Conservation (phyloP, 2,113 vertebrate species). For the Typhlomys cinereus region DNA sequence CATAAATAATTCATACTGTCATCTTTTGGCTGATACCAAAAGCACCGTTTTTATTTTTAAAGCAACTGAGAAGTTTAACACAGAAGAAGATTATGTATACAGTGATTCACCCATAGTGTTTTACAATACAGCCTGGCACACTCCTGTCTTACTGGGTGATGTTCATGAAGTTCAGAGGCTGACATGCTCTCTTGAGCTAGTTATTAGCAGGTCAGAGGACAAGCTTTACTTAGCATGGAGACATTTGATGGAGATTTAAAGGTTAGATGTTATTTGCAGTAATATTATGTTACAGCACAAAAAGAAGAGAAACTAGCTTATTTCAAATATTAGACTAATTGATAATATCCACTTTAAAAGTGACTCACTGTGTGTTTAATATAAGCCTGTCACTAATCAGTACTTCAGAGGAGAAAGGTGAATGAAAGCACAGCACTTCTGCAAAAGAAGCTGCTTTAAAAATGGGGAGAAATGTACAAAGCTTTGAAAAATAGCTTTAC, state of each 20-base stretch:
- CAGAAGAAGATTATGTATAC: neutral
- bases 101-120: neutral
- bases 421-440: neutral
- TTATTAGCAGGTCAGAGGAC: slow-evolving; percentile 7
- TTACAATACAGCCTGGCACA: neutral
- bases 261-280: slow-evolving; percentile 9
- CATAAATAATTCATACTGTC: slow-evolving; percentile 70
- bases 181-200: neutral
- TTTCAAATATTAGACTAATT: slow-evolving; percentile 30
- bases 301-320: neutral
- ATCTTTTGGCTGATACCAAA: slow-evolving; percentile 47
- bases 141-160: neutral
- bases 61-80: slow-evolving; percentile 44
- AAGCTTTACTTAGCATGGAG: neutral
- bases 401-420: neutral
- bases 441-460: neutral
- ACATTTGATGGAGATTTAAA: slow-evolving; percentile 1
- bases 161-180: neutral
- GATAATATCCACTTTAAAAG: slow-evolving; percentile 35
- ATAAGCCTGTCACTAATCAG: neutral
- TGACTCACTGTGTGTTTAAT: neutral
- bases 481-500: neutral
- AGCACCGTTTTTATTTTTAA: slow-evolving; percentile 43
- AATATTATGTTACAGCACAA: neutral
- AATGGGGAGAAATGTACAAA: neutral